Conservation (phyloP, 2,888 invertebrate species). For the Dysmachus trigonus region DNA sequence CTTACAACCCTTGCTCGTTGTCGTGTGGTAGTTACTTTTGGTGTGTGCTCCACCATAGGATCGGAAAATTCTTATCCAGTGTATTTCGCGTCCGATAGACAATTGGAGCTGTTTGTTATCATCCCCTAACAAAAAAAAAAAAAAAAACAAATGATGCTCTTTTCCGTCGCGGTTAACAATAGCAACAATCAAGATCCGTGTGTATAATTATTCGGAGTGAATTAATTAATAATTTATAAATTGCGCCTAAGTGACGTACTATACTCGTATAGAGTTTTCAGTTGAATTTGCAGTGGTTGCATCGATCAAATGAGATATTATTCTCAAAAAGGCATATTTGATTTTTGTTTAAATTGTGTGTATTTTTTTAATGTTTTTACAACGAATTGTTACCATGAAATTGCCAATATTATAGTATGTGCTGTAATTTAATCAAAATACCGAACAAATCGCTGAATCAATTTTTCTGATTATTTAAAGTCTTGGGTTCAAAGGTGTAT, state of each 20-base stretch:
- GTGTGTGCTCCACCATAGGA: neutral
- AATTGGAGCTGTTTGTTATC: slow-evolving; percentile 4
- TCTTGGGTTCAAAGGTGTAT: neutral
- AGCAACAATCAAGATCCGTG: neutral
- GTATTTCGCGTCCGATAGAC: slow-evolving; percentile 23
- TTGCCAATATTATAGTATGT: slow-evolving; percentile 1
- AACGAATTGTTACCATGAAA: neutral
- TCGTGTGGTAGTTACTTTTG: neutral
- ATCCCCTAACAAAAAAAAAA: too few species aligned
- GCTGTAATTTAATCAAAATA: neutral
- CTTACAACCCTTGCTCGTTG: neutral
- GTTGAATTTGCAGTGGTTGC: neutral
- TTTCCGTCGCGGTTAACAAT: neutral
- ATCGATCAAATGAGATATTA: neutral
- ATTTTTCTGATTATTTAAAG: neutral
- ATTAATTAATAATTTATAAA: neutral
- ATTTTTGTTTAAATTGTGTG: neutral
- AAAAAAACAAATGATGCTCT: neutral
- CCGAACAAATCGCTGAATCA: neutral
- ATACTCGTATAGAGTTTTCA: neutral
- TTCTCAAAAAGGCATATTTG: neutral
- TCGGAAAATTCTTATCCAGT: slow-evolving; percentile 20
- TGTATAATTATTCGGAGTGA: neutral
- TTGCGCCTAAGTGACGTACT: neutral
- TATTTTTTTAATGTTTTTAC: neutral